phyloP scores from a whole-genome alignment of 2,113 vertebrate genomes.

The Ceratotherium simum region DNA sequence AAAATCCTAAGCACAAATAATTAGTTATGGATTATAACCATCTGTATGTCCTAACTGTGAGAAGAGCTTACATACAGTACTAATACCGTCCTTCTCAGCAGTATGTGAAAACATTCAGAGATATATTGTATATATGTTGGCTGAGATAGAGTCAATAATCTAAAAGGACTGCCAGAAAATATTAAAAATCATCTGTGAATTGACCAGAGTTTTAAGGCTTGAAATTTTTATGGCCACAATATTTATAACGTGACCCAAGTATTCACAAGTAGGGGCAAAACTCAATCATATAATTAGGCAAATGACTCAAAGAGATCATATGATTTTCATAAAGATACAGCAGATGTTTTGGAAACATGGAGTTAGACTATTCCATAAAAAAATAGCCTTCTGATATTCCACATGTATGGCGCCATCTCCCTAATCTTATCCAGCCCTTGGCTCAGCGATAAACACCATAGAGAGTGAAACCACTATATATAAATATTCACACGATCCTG shows the following conservation, averaged over 20 bases:
- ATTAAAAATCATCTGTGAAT: not conserved
- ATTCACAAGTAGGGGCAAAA: not conserved
- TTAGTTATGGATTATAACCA: not conserved
- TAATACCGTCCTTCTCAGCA: not conserved
- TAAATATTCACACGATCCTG: accelerated
- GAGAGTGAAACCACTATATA: no score
- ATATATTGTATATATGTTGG: accelerated
- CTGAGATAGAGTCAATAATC: not conserved
- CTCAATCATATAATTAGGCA: not conserved
- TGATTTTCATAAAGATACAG: no score
- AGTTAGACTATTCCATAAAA: no score
- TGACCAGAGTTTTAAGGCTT: not conserved
- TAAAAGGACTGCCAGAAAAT: not conserved
- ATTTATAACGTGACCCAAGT: not conserved
- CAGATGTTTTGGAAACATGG: not conserved
- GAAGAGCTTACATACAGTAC: accelerated
- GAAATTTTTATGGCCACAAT: not conserved
- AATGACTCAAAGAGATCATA: not conserved
- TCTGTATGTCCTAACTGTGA: not conserved
- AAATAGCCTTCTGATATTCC: not conserved
- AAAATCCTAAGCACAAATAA: not conserved
- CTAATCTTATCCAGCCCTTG: not conserved
- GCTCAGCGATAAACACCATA: accelerated
- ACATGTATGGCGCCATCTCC: accelerated
- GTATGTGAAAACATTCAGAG: not conserved